A percentile compares a stretch with the other conserved stretches of the same genome.
Conservation (phyloP, 2,888 invertebrate species). For the Euproctis similis region DNA sequence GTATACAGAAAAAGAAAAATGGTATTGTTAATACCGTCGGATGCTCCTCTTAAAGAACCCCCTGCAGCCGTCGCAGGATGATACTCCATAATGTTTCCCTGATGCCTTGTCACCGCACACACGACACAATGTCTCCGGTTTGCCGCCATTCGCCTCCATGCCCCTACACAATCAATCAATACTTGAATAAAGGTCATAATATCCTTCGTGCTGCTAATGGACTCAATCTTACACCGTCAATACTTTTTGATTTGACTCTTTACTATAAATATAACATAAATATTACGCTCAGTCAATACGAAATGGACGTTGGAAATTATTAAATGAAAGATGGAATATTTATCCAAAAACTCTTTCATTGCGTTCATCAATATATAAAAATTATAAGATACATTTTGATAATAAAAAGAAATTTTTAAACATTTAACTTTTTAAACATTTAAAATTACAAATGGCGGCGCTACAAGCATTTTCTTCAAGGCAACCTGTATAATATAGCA, state of each 20-base stretch:
- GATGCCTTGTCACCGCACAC: conserved; percentile 88
- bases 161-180: conserved; percentile 7
- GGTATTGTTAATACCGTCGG: conserved; percentile 76
- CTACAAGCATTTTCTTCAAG: too few species aligned
- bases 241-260: conserved; percentile 1
- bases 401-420: too few species aligned
- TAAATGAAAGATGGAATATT: too few species aligned
- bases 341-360: too few species aligned
- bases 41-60: conserved; percentile 97
- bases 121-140: conserved; percentile 81
- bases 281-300: too few species aligned
- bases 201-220: conserved; percentile 4
- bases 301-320: too few species aligned
- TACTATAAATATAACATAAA: conserved; percentile 2
- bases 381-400: too few species aligned
- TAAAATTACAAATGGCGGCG: too few species aligned
- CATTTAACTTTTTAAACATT: too few species aligned
- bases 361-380: too few species aligned
- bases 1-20: not conserved
- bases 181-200: conserved; percentile 4
- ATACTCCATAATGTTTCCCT: conserved; percentile 93
- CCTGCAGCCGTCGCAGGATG: conserved; percentile 89
- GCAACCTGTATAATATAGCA: too few species aligned
- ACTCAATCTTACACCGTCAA: conserved; percentile 1
- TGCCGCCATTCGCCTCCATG: conserved; percentile 48